Evolutionary conservation across 53 echinoderm and acorn worm genomes (phyloP), one percentile per base, ranked within the genome.

Genomic region (Echinarachnius parma): DNA sequence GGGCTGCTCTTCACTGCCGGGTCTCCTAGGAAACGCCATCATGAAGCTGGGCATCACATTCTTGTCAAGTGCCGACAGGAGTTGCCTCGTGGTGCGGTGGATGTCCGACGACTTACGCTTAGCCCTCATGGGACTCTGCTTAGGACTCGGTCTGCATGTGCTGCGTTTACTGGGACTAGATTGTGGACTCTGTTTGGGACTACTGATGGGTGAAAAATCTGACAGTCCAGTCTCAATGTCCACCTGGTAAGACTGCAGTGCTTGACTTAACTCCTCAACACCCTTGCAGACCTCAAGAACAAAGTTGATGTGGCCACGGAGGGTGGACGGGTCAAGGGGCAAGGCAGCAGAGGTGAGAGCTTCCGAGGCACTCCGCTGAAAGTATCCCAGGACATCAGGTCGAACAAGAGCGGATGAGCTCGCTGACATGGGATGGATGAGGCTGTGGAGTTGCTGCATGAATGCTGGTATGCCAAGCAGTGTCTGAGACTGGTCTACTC

Each of bases 51-150:
- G 63, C 61, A 37, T 57, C 57, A 60, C 70, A 44, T 77, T 81
- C 61, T 62, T 85, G 69, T 89, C 94, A 49, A 89, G 81, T 5
- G 76, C 80, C 28, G 68, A 83, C 34, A 93, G 78, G 14, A 93
- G 76, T 20, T 86, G 61, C 34, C 66, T 80, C 24, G 74, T 77
- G 2, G 81, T 64, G 31, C 83, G 83, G 31, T 83, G 80, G 19
- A 93, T 86, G 5, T 77, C 42, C 19, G 86, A 86, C 9, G 48
- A 60, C 45, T 75, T 56, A 30, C 70, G 62, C 39, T 21, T 39
- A 0, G 64, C 9, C 74, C 56, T 72, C 34, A n/a, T 8, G 20
- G 74, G 74, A 26, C 56, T 72, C 44, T 56, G 34, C 39, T 42
- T 72, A 21, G 50, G 50, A 4, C 25, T 27, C 2, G 25, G 35